Evolutionary conservation across 2,113 vertebrate species (phyloP), one percentile per base, ranked within the genome.

Genomic region (Sinosuthora webbiana): DNA sequence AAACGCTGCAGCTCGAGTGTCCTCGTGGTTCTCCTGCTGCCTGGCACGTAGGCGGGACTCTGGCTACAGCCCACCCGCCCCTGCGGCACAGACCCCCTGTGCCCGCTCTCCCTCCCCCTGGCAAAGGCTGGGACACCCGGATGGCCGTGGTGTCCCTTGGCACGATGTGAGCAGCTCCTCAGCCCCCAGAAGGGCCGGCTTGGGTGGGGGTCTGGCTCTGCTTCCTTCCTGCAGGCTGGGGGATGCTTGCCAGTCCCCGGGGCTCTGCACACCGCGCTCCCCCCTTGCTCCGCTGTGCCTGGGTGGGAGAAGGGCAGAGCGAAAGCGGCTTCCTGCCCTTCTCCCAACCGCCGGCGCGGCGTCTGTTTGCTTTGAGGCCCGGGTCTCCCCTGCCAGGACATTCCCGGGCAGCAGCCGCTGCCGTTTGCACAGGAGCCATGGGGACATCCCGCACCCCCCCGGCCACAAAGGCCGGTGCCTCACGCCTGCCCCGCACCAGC

Each of bases 351-450:
- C 92, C 53, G 50, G 10, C 42, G 25, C 37, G 16, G 80, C 53
- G 65, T 79, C 67, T 96, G 90, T 97, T 96, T 96, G 94, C 92
- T 94, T 95, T 96, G 96, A 94, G 96, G 95, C 94, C 95, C 89
- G 65, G 71, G 64, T 90, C 91, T 92, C 94, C 93, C 86, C 89
- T 94, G 95, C 88, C 93, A 95, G 96, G 86, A 93, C 88, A 93
- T 93, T 95, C 90, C 87, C 94, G 47, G 90, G 90, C 96, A 93
- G 90, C 59, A 50, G 64, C 80, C 60, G 79, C 80, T 18, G 80
- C 89, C 24, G 31, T 30, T 37, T 8, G 79, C 76, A 14, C 45
- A 47, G 64, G 14, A 92, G 86, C 53, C 6, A 4, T 25, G 70
- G 90, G 76, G 49, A 90, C 68, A 83, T 15, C 53, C 42, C 8